Evolutionary conservation across 2,888 invertebrate genomes (phyloP), one percentile per base, ranked within the genome.

Genomic region (Arctia plantaginis): DNA sequence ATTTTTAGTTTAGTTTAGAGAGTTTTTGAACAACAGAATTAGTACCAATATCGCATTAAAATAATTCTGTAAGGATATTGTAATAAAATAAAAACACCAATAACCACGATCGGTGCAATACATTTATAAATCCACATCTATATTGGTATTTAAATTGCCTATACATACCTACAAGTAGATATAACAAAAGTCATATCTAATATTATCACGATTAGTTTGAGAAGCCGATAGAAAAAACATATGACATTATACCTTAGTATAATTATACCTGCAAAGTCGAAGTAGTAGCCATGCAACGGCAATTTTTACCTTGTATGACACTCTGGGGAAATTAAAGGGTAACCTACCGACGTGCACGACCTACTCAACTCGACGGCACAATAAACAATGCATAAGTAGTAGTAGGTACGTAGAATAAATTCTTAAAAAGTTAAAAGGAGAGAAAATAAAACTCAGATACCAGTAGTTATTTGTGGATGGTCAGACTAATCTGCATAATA

Each of bases 251-350:
- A 59, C 59, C 13, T 59, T 13, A 27, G 12, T 13, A n/a, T 12
- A 12, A 55, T 55, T n/a, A 55, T 27, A 59, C 64, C 23, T 51
- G 62, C 65, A 35, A 55, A 44, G 71, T 51, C 10, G 15, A 70
- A 62, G 62, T 64, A 71, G 62, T 62, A 23, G n/a, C 51, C 44
- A 70, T 70, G n/a, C 33, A 23, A 66, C 33, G 47, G 18, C 47
- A 27, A 71, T 72, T 66, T 72, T 55, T 66, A 72, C 59, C 27
- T 41, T 39, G 55, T 35, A 66, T 51, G 64, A 66, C 44, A n/a
- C 73, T 51, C 67, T 18, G 8, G 69, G 73, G 69, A 73, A 73
- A 73, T 73, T 51, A 73, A 66, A 70, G 66, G 30, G 44, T n/a
- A 44, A 8, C 41, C 41, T 30, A 35, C 30, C 20, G 47, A 41